Base-by-base conservation (phyloP, 2,113 vertebrate genomes). In the Vireo altiloquus region DNA sequence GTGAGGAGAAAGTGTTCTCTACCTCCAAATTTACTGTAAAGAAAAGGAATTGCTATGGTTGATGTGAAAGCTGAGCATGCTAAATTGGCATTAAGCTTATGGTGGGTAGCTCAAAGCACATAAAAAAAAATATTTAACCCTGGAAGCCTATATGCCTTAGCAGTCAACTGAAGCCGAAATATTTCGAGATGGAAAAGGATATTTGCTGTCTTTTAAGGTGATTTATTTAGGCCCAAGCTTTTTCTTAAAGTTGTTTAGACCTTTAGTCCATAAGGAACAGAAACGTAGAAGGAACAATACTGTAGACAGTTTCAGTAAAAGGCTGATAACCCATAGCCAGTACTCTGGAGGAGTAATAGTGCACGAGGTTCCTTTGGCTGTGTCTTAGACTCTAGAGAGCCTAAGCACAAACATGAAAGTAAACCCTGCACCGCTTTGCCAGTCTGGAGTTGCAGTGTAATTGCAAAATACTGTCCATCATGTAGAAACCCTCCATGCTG, bases 1-100 rank as follows among this genome's bases (percentile, higher is more conserved):
- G 91, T 89, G 91, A 95, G 89, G 94, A 97, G 72, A 92, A 92
- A 64, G 91, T 74, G 76, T 81, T 92, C 94, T 93, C 83, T 94
- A 40, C 60, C 76, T 89, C 68, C 8, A 6, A 78, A 95, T 89
- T 89, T 75, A 66, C 76, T 92, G 76, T 92, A 81, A 95, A 94
- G 95, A 47, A 90, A 87, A 91, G 61, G 77, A 83, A 80, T 93
- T 16, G 2, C 52, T 52, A 40, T 72, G 63, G 64, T 47, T 63
- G 39, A 18, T 81, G 13, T 2, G 33, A 86, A 92, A 94, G 50
- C 60, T 47, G 54, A 86, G 82, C 82, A 35, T 80, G 68, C 47
- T 74, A 88, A 94, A 94, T 96, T 75, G 70, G 35, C 65, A 25
- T 94, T 87, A 93, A 74, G 63, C 50, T 92, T 94, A 50, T 7